Percentiles rank a stretch among this genome's conserved stretches.
Conservation (phyloP, 2,888 invertebrate species). For the Leptinotarsa rubiginosa region DNA sequence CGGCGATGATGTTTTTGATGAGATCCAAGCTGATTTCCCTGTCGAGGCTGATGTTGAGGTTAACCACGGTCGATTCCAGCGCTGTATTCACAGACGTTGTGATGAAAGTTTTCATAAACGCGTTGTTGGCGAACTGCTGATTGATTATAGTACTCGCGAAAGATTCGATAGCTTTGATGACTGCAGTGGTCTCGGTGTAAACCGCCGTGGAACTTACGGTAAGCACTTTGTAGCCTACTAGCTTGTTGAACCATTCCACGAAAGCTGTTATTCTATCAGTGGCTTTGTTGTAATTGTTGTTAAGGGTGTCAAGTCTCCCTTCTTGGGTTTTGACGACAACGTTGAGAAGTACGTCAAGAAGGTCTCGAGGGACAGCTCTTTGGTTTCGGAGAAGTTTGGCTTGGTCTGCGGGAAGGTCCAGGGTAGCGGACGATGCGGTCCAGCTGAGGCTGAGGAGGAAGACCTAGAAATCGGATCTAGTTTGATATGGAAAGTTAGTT, state of each 20-base stretch:
- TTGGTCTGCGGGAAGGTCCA: not conserved
- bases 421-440: not conserved
- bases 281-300: not conserved
- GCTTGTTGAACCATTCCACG: not conserved
- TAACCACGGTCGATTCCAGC: not conserved
- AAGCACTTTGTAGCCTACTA: not conserved
- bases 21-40: not conserved
- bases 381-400: not conserved
- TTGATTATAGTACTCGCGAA: not conserved
- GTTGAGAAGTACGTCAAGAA: not conserved
- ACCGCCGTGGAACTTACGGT: not conserved
- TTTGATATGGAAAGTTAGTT: not conserved
- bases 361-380: slow-evolving; percentile 2
- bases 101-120: not conserved
- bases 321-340: slow-evolving; percentile 3
- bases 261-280: not conserved
- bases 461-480: not conserved
- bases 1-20: not conserved
- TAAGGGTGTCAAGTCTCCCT: not conserved
- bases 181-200: not conserved
- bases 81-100: not conserved
- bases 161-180: not conserved
- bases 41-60: slow-evolving; percentile 16
- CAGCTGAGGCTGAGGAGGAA: slow-evolving; percentile 9
- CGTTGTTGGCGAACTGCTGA: not conserved